Evolutionary conservation across 2,113 vertebrate genomes (phyloP).

Genomic region (Salminus brasiliensis): DNA sequence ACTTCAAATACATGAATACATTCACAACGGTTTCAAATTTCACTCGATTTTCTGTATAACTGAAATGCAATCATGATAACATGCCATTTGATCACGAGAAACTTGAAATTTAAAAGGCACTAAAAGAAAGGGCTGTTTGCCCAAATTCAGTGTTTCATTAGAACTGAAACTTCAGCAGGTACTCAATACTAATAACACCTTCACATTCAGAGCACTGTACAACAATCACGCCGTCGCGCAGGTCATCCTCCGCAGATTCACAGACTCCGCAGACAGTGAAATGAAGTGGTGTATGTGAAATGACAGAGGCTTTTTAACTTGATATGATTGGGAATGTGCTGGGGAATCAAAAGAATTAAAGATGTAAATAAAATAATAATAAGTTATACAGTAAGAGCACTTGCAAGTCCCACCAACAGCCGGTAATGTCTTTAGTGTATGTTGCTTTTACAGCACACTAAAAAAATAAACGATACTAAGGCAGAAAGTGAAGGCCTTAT

Average conservation of each 20-base stretch:
- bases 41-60: background rate
- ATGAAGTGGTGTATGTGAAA: slow-evolving; percentile 4
- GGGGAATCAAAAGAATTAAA: background rate
- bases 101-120: background rate
- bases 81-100: background rate
- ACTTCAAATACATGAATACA: background rate
- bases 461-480: slow-evolving; percentile 19
- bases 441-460: background rate
- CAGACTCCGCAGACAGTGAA: background rate
- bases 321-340: background rate
- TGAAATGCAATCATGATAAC: background rate
- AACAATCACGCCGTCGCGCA: background rate
- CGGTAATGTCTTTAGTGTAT: background rate
- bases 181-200: background rate
- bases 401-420: background rate
- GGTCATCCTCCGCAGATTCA: slow-evolving; percentile 16
- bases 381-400: slow-evolving; percentile 16
- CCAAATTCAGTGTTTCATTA: background rate
- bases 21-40: too few species aligned
- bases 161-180: too few species aligned
- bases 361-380: slow-evolving; percentile 10
- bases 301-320: background rate
- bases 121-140: too few species aligned
- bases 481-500: background rate
- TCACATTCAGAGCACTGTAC: background rate